Evolutionary conservation across 2,888 invertebrate species (phyloP), one percentile per base, ranked within the genome.

Genomic region (Zaprionus lineosus): DNA sequence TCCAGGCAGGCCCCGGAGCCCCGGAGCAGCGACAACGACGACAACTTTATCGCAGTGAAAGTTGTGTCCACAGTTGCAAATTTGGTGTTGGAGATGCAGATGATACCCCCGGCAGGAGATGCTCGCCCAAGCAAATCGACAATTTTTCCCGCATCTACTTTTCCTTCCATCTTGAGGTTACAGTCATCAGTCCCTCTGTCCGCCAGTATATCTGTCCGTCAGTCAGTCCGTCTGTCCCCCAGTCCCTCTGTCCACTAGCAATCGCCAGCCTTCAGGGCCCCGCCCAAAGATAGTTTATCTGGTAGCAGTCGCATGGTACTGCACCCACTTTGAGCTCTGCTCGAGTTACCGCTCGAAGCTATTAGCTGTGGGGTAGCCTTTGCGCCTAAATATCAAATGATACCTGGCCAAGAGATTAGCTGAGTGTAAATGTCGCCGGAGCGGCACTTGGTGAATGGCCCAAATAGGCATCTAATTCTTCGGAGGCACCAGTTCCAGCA

Each of bases 41-140:
- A 81, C 70, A 69, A 69, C 61, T 74, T 74, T 46, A 68, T 59
- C 33, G 70, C 29, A 79, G 77, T 77, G 77, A 77, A 77, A 77
- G 77, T 77, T 83, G 53, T 59, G 67, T 52, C 64, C 67, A 66
- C 21, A 41, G 34, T 40, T 55, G 40, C 56, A 56, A 33, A 41
- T 62, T 29, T 29, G 29, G 29, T 12, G 29, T 46, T 39, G 29
- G 36, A 37, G 34, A 39, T 63, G 51, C 19, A 37, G 31, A 31
- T 41, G 40, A 33, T 64, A 59, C 48, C 70, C 63, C 36, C 18
- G 36, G 14, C n/a, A 29, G 39, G 28, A 37, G 61, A 52, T 61
- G 62, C 61, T 61, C 50, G 24, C 4, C 44, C 6, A 9, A 31
- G 43, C 19, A 39, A 36, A 57, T 41, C 37, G 28, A 52, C 33